These are phyloP conservation scores for Bombyx mori DNA, from an alignment of 1,140 invertebrate species.

Conservation along the genomic window DNA sequence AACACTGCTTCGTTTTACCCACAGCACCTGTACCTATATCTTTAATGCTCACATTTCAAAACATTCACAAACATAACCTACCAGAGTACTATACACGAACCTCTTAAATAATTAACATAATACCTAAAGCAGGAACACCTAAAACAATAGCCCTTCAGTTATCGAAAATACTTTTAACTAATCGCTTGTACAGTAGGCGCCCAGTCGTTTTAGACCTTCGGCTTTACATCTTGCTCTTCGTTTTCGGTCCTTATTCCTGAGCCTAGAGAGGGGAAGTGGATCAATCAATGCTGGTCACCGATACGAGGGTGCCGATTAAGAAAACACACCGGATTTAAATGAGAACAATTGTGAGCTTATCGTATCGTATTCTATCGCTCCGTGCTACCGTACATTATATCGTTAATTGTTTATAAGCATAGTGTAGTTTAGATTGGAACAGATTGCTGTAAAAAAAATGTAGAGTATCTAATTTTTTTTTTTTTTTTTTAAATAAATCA, in stretches of 20 bases:
- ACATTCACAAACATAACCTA: too few species aligned
- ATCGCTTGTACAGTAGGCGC: conserved; percentile 27
- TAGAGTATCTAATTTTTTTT: too few species aligned
- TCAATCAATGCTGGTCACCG: conserved; percentile 15
- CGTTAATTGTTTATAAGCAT: conserved; percentile 1
- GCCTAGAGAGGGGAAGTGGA: conserved; percentile 4
- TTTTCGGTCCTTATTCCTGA: conserved; percentile 1
- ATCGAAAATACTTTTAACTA: conserved; percentile 35
- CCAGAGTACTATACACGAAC: too few species aligned
- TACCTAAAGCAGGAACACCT: too few species aligned
- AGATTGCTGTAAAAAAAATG: too few species aligned
- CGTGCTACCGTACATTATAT: conserved; percentile 3
- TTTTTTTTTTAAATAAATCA: too few species aligned
- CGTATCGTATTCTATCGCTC: conserved; percentile 21
- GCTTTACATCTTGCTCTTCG: conserved; percentile 14
- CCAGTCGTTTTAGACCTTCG: conserved; percentile 26
- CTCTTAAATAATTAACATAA: too few species aligned
- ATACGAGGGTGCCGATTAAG: conserved; percentile 29
- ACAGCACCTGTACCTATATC: too few species aligned
- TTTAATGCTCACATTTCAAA: too few species aligned
- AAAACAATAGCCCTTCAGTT: conserved; percentile 38
- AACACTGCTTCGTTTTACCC: too few species aligned
- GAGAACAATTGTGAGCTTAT: conserved; percentile 19
- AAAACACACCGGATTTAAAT: conserved; percentile 38
- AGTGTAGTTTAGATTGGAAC: not conserved